phyloP scores from a whole-genome alignment of 2,797 vertebrate genomes.

The Tragelaphus oryx region DNA sequence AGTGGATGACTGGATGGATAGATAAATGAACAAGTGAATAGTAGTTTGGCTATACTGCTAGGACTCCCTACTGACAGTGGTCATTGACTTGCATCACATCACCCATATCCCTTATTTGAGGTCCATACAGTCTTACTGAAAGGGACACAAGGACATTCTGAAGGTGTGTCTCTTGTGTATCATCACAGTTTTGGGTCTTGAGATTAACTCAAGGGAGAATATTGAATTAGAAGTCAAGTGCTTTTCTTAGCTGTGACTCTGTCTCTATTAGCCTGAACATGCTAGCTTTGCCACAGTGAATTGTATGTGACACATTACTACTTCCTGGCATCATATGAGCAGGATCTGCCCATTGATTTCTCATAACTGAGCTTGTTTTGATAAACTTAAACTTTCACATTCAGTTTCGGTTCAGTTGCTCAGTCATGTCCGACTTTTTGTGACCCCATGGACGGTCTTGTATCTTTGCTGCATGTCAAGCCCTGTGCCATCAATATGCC shows the following conservation, averaged over 20 bases:
- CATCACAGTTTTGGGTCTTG: neutral
- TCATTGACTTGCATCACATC: neutral
- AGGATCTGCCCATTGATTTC: neutral
- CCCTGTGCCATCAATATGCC: too few relatives aligned
- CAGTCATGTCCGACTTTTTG: neutral
- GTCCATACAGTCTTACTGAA: neutral
- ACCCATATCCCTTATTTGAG: neutral
- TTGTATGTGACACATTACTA: neutral
- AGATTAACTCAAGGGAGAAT: neutral
- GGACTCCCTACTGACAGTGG: neutral
- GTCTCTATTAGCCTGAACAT: neutral
- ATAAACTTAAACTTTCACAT: slow-evolving; percentile 37
- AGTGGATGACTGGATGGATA: neutral
- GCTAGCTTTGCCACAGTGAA: neutral
- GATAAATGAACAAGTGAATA: neutral
- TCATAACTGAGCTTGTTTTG: slow-evolving; percentile 12
- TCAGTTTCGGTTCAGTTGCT: neutral
- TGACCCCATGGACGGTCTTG: neutral
- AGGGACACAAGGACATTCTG: neutral
- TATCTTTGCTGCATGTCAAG: too few relatives aligned
- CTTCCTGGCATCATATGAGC: neutral
- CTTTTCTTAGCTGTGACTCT: neutral
- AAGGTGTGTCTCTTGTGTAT: neutral
- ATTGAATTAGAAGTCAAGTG: neutral
- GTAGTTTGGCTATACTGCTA: neutral